phyloP scores from a whole-genome alignment of 1,140 invertebrate genomes.

The Diprion similis region DNA sequence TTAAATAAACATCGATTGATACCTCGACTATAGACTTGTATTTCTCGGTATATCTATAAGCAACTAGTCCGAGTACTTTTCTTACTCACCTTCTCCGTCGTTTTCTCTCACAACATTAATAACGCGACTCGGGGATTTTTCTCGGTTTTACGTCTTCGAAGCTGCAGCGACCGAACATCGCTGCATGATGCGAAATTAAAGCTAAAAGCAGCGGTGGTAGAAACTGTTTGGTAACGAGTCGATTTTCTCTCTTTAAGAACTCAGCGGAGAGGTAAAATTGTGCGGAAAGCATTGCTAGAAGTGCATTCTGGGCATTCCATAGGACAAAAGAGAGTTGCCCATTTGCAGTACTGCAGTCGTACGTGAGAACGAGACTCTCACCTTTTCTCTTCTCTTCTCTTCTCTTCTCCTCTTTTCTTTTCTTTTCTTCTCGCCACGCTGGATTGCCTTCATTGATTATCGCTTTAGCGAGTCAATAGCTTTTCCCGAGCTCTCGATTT shows the following conservation, averaged over 20 bases:
- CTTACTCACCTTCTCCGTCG: too few relatives aligned
- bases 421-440: neutral
- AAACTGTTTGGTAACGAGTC: neutral
- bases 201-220: neutral
- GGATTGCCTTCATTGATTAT: conserved; percentile 1
- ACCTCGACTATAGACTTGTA: too few relatives aligned
- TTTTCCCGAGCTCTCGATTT: neutral
- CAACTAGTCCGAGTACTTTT: too few relatives aligned
- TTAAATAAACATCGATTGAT: too few relatives aligned
- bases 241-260: neutral
- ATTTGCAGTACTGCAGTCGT: neutral
- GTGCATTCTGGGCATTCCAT: neutral
- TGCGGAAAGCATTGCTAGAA: neutral
- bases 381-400: neutral
- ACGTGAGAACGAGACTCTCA: neutral
- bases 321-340: neutral
- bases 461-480: conserved; percentile 5
- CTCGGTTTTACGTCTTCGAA: too few relatives aligned
- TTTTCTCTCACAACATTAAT: too few relatives aligned
- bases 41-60: too few relatives aligned
- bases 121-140: too few relatives aligned
- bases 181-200: neutral
- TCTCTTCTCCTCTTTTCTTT: neutral
- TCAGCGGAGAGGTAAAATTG: neutral
- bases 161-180: too few relatives aligned